Evolutionary conservation across 2,113 vertebrate genomes (phyloP).

Genomic region (Vombatus ursinus): DNA sequence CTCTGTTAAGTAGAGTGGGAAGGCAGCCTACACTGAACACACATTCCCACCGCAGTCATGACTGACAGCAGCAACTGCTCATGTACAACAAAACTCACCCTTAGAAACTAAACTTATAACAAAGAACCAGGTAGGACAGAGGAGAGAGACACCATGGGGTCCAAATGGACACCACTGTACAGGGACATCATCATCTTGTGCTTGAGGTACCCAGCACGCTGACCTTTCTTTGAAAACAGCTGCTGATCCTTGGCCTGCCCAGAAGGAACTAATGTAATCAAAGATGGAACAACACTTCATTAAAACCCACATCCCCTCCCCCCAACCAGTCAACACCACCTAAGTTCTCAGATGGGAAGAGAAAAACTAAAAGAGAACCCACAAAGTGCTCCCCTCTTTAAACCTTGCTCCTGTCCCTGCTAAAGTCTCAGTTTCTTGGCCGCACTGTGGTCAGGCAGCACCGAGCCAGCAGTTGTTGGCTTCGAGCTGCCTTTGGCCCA

Average conservation of each 20-base stretch:
- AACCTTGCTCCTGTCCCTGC: not conserved
- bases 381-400: not conserved
- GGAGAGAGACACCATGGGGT: not conserved
- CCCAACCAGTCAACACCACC: not conserved
- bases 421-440: not conserved
- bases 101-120: not conserved
- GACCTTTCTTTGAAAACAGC: slow-evolving; percentile 46
- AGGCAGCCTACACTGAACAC: not conserved
- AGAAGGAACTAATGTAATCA: not conserved
- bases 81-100: not conserved
- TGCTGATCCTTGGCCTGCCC: slow-evolving; percentile 1
- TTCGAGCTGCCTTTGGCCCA: slow-evolving; percentile 55
- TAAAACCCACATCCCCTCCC: not conserved
- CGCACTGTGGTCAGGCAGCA: no score
- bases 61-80: not conserved
- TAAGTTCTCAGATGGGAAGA: not conserved
- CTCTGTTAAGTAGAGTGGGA: not conserved
- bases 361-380: not conserved
- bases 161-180: not conserved
- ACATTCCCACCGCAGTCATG: not conserved
- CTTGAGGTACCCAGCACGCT: not conserved
- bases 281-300: not conserved
- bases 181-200: not conserved
- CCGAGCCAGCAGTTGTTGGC: slow-evolving; percentile 22
- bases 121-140: not conserved